These are phyloP conservation scores for Tricholauxania praeusta DNA, from an alignment of 2,888 invertebrate species.

Conservation along the genomic window DNA sequence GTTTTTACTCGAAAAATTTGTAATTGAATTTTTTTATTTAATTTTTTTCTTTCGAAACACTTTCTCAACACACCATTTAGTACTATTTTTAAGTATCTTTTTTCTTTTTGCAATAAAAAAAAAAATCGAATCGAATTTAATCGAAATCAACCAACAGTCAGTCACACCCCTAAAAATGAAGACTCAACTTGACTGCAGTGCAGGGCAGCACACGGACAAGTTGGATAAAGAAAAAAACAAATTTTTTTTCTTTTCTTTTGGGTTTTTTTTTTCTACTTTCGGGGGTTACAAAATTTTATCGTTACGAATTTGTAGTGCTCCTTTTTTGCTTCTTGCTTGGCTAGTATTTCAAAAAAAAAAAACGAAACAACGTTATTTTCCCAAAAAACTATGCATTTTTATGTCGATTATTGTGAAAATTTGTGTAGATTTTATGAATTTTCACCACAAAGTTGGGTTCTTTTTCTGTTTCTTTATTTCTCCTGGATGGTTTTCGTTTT, in stretches of 20 bases:
- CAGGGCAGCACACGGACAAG: slow-evolving; percentile 3
- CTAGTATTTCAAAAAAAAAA: too few species aligned
- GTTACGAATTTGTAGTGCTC: slow-evolving; percentile 1
- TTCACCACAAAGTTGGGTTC: neutral
- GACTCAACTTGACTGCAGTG: slow-evolving; percentile 28
- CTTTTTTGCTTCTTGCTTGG: neutral
- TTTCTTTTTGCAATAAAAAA: too few species aligned
- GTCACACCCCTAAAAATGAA: slow-evolving; percentile 42
- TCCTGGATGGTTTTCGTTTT: too few species aligned
- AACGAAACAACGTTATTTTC: too few species aligned
- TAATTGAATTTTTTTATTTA: neutral
- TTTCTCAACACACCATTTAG: neutral
- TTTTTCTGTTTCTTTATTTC: too few species aligned
- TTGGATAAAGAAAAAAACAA: neutral
- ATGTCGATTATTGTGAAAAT: neutral
- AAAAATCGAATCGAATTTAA: slow-evolving; percentile 4
- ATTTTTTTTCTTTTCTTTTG: neutral
- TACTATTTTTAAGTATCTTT: too few species aligned
- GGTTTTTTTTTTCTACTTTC: neutral
- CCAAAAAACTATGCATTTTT: too few species aligned
- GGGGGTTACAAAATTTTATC: slow-evolving; percentile 7
- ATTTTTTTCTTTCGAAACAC: neutral
- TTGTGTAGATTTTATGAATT: neutral
- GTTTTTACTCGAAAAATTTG: neutral
- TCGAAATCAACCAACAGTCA: slow-evolving; percentile 33